These are phyloP conservation scores for Hoplodrina ambigua DNA, from an alignment of 2,888 invertebrate species.

Conservation along the genomic window DNA sequence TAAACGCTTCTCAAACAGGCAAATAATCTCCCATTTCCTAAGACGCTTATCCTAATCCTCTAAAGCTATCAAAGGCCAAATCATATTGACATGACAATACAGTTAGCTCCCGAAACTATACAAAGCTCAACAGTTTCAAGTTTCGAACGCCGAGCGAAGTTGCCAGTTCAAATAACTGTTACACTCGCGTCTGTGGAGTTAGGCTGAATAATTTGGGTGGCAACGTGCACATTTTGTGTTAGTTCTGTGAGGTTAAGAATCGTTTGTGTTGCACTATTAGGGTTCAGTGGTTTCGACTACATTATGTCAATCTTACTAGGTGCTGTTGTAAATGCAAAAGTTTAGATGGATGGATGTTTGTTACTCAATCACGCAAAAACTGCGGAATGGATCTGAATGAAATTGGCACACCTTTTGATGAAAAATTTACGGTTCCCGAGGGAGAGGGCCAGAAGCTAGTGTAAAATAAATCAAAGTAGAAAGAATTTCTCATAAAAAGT, in stretches of 20 bases:
- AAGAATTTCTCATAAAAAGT: no score
- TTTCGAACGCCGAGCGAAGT: constrained; percentile 53
- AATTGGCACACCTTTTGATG: no score
- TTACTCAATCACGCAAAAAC: no score
- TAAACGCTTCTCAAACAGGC: constrained; percentile 10
- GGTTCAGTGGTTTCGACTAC: not conserved
- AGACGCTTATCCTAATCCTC: constrained; percentile 42
- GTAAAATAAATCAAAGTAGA: no score
- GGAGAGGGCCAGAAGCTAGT: no score
- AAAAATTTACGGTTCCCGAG: no score
- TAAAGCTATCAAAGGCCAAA: constrained; percentile 50
- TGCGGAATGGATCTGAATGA: no score
- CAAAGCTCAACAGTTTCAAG: constrained; percentile 49
- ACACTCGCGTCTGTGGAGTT: constrained; percentile 34
- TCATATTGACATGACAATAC: constrained; percentile 54
- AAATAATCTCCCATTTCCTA: constrained; percentile 41
- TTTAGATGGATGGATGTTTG: no score
- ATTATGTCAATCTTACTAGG: no score
- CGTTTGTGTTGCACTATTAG: constrained; percentile 1
- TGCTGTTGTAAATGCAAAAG: no score
- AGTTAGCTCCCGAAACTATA: constrained; percentile 52
- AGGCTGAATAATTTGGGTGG: constrained; percentile 53
- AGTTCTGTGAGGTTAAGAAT: constrained; percentile 17
- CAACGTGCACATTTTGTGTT: constrained; percentile 25
- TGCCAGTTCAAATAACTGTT: constrained; percentile 62